Base-by-base conservation (phyloP, 2,797 vertebrate species). In the Mergus octosetaceus region DNA sequence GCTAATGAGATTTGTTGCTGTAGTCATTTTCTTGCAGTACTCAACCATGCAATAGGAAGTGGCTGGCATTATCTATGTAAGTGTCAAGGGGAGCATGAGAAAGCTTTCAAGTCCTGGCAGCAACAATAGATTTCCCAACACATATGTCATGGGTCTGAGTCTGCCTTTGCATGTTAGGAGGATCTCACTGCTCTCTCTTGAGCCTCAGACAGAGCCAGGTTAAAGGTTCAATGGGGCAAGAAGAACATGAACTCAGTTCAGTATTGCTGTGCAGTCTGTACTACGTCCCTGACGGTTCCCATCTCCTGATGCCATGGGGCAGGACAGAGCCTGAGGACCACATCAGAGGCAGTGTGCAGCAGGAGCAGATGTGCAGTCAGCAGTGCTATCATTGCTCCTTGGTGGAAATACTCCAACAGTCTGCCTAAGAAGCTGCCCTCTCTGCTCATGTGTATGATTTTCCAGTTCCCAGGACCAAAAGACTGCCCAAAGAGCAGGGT, bases 391-490 rank as follows among this genome's bases (percentile, higher is more conserved):
- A 2, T 4, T 38, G 78, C 12, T 21, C 11, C 0, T 0, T 6
- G 53, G 34, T 6, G 28, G 38, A 60, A 9, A 11, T 5, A 39
- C 21, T 68, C 39, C 65, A 60, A 2, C 25, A 25, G 15, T 17
- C 21, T 28, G 30, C n/a, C 34, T 3, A 5, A n/a, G 41, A 75
- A 56, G 1, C 28, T 38, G n/a, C 32, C n/a, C 6, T n/a, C 38
- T 10, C 36, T 24, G 39, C 28, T 69, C 11, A 1, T 1, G 6
- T 0, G 0, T 4, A 2, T 3, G 2, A 57, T 4, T 36, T 47
- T 69, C 10, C 1, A n/a, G 36, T 69, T 21, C 11, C 38, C 73
- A 3, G 1, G 14, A 21, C 43, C 72, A 15, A 43, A 80, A 39
- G 20, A 6, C 28, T 36, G 28, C 13, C 30, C 10, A 38, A 62